Conservation (phyloP, 2,113 vertebrate species). For the Epinephelus fuscoguttatus region DNA sequence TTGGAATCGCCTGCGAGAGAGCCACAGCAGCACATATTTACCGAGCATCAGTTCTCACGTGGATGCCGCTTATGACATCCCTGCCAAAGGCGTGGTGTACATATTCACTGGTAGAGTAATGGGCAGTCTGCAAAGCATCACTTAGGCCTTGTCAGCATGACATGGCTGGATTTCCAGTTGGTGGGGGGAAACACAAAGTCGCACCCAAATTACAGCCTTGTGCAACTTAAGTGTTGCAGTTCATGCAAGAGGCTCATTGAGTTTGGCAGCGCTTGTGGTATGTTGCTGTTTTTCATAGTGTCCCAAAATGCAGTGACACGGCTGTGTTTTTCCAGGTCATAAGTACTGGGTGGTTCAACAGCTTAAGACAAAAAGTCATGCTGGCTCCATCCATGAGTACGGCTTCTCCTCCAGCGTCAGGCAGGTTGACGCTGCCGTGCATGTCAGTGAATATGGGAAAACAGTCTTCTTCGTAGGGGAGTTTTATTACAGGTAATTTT, state of each 20-base stretch:
- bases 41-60: conserved; percentile 67
- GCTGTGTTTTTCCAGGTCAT: conserved; percentile 75
- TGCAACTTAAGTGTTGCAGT: conserved; percentile 62
- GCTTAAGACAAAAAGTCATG: conserved; percentile 68
- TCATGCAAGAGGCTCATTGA: conserved; percentile 53
- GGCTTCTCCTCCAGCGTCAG: conserved; percentile 74
- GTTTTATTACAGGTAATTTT: conserved; percentile 79
- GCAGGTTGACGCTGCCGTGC: conserved; percentile 76
- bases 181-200: conserved; percentile 31
- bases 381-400: conserved; percentile 75
- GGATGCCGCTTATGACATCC: conserved; percentile 78
- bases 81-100: conserved; percentile 71
- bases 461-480: conserved; percentile 77
- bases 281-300: conserved; percentile 57
- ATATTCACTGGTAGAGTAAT: conserved; percentile 80
- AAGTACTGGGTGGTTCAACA: conserved; percentile 81
- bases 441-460: conserved; percentile 70
- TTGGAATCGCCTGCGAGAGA: conserved; percentile 70
- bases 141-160: conserved; percentile 67
- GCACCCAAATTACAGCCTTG: conserved; percentile 67
- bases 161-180: conserved; percentile 61
- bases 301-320: conserved; percentile 53
- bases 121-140: conserved; percentile 55
- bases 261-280: conserved; percentile 61
- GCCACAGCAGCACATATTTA: conserved; percentile 64